A percentile compares a stretch with the other conserved stretches of the same genome.
phyloP scores from a whole-genome alignment of 2,113 vertebrate genomes.

The Procapra przewalskii region DNA sequence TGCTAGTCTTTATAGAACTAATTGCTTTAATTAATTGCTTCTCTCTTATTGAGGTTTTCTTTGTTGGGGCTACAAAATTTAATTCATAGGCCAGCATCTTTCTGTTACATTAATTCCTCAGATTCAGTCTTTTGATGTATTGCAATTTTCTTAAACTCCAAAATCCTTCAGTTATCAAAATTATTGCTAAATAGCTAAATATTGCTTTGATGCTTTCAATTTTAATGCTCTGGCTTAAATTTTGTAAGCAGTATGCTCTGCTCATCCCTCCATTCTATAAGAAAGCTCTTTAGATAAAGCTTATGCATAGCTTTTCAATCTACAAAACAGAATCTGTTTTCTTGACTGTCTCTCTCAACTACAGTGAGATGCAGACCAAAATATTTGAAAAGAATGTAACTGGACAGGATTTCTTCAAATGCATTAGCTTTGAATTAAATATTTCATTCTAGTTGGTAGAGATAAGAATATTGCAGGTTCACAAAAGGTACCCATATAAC shows the following conservation, averaged over 20 bases:
- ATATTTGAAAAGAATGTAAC: background rate
- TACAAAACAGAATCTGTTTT: background rate
- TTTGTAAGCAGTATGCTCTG: background rate
- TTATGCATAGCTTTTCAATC: background rate
- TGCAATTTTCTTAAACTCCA: background rate
- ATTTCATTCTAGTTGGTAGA: background rate
- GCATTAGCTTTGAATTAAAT: background rate
- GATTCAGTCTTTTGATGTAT: background rate
- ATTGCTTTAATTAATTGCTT: background rate
- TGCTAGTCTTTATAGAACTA: background rate
- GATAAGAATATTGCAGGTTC: background rate
- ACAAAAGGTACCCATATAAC: background rate
- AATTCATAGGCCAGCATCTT: background rate
- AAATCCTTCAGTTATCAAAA: background rate
- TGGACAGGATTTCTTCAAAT: background rate
- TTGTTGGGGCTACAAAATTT: background rate
- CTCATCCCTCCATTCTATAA: background rate
- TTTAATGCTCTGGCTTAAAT: background rate
- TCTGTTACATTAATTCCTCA: background rate
- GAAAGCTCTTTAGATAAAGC: background rate
- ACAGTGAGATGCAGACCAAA: background rate
- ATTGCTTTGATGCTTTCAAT: background rate
- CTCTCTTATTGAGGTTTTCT: background rate
- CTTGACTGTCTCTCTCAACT: background rate
- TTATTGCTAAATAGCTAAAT: background rate